These are phyloP conservation scores for Chydorus sphaericus DNA, from an alignment of 2,888 invertebrate species.

Conservation along the genomic window DNA sequence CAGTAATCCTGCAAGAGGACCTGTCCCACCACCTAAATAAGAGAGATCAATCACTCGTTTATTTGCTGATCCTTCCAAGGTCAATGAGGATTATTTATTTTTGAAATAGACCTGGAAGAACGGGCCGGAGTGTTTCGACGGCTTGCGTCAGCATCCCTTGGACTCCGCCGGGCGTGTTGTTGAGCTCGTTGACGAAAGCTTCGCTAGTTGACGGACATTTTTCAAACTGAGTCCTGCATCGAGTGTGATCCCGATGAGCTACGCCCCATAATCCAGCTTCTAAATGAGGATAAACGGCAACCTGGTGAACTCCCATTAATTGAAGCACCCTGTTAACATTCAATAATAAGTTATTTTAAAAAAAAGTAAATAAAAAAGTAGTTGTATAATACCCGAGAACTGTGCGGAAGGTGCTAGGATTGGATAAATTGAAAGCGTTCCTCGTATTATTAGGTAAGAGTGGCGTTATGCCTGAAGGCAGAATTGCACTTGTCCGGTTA, in stretches of 20 bases:
- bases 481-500: neutral
- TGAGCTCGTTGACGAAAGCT: neutral
- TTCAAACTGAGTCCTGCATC: constrained; percentile 1
- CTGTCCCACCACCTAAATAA: too few species aligned
- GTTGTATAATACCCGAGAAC: neutral
- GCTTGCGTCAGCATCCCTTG: neutral
- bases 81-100: too few species aligned
- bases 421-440: neutral
- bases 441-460: neutral
- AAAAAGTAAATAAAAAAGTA: neutral
- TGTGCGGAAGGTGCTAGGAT: neutral
- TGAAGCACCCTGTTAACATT: neutral
- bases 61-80: too few species aligned
- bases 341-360: neutral
- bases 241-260: neutral
- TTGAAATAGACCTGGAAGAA: neutral
- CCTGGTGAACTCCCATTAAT: neutral
- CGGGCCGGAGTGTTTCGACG: neutral
- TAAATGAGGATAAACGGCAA: neutral
- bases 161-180: neutral
- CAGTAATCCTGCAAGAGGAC: too few species aligned
- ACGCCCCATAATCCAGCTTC: constrained; percentile 9
- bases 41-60: too few species aligned
- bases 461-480: neutral
- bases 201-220: constrained; percentile 5